Evolutionary conservation across 2,797 vertebrate genomes (phyloP).

Genomic region (Tokudaia muenninki): DNA sequence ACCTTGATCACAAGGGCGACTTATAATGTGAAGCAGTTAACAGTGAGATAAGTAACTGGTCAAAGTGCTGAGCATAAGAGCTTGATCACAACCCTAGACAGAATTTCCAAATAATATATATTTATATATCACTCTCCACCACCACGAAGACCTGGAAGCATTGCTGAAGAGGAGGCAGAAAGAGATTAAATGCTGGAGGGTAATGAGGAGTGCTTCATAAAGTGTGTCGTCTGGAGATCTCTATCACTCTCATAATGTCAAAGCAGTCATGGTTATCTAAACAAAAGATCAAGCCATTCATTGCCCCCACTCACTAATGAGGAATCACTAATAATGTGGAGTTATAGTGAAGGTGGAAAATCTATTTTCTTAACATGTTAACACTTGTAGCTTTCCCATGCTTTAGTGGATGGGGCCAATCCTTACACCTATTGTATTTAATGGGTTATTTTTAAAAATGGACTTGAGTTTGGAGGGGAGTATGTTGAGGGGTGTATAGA

Average conservation of each 20-base stretch:
- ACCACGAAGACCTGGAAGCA: not conserved
- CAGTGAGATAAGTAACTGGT: not conserved
- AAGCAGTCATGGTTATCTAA: not conserved
- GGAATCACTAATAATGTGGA: no score
- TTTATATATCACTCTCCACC: not conserved
- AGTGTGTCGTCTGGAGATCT: not conserved
- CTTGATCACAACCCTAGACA: no score
- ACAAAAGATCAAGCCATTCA: not conserved
- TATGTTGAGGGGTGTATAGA: not conserved
- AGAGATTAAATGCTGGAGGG: not conserved
- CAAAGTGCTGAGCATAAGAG: not conserved
- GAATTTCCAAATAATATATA: not conserved
- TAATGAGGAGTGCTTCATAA: not conserved
- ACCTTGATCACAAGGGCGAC: not conserved
- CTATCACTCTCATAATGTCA: not conserved
- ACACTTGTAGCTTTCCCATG: not conserved
- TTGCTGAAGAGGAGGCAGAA: not conserved
- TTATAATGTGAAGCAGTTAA: not conserved
- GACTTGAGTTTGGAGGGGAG: not conserved
- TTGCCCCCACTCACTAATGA: not conserved
- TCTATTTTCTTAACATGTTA: not conserved
- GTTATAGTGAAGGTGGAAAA: not conserved
- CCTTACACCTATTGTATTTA: not conserved
- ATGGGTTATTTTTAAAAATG: not conserved
- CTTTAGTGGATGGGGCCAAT: not conserved